phyloP scores from a whole-genome alignment of 1,140 invertebrate species.

The Brachystomella parvula region DNA sequence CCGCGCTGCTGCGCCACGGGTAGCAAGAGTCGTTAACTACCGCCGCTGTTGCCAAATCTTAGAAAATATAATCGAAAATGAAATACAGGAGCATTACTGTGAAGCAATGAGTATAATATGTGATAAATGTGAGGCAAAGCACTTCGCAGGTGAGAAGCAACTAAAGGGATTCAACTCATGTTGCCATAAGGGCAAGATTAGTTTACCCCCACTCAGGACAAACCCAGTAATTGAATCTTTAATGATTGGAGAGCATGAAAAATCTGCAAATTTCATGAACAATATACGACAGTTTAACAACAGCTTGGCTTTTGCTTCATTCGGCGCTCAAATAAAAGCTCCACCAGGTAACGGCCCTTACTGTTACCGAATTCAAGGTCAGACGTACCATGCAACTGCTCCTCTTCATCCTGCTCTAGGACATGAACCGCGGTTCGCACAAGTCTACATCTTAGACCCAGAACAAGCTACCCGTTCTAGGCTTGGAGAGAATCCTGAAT shows the following conservation, averaged over 20 bases:
- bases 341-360: slow-evolving; percentile 17
- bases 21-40: no score
- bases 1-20: no score
- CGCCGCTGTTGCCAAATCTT: no score
- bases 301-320: slow-evolving; percentile 45
- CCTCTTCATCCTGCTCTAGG: slow-evolving; percentile 18
- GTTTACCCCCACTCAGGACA: slow-evolving; percentile 35
- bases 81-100: neutral
- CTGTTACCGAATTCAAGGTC: slow-evolving; percentile 40
- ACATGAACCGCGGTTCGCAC: slow-evolving; percentile 23
- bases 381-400: slow-evolving; percentile 38
- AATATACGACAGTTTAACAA: slow-evolving; percentile 45
- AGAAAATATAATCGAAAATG: no score
- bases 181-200: slow-evolving; percentile 39
- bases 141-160: neutral
- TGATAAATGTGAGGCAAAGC: neutral
- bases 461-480: neutral
- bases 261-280: slow-evolving; percentile 43
- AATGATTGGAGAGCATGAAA: slow-evolving; percentile 32
- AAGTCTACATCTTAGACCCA: slow-evolving; percentile 19
- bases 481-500: slow-evolving; percentile 3
- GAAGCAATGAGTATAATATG: neutral
- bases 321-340: slow-evolving; percentile 36
- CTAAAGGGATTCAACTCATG: slow-evolving; percentile 25
- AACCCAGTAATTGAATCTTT: slow-evolving; percentile 37